Evolutionary conservation across 2,888 invertebrate genomes (phyloP).

Genomic region (Synergus laeviventris): DNA sequence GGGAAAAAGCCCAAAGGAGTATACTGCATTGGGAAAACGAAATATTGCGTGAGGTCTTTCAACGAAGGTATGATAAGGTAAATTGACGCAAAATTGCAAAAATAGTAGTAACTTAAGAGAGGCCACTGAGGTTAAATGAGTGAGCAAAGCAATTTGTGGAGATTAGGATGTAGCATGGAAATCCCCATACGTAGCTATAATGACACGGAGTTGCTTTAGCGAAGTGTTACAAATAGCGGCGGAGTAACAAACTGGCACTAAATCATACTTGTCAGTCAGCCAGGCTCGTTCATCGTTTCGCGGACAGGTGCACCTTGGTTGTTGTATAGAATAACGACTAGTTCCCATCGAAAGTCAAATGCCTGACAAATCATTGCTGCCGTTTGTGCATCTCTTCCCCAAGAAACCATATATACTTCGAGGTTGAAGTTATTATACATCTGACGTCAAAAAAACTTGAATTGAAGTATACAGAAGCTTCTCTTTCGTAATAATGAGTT

Average conservation of each 20-base stretch:
- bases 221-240: conserved; percentile 61
- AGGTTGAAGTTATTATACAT: neutral
- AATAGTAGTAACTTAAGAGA: conserved; percentile 45
- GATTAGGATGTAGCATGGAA: conserved; percentile 49
- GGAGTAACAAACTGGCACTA: conserved; percentile 68
- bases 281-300: conserved; percentile 58
- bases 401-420: conserved; percentile 1
- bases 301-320: conserved; percentile 51
- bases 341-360: conserved; percentile 41
- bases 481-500: neutral
- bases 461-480: neutral
- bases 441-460: neutral
- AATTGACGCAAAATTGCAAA: conserved; percentile 30
- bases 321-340: conserved; percentile 40
- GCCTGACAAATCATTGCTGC: conserved; percentile 50
- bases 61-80: neutral
- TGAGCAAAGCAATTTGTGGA: conserved; percentile 48
- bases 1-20: neutral
- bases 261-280: conserved; percentile 68
- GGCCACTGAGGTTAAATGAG: conserved; percentile 41
- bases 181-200: conserved; percentile 56
- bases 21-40: neutral
- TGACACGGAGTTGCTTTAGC: conserved; percentile 51
- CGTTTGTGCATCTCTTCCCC: conserved; percentile 30
- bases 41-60: neutral